These are phyloP conservation scores for Alcis repandata DNA, from an alignment of 2,888 invertebrate genomes.

Conservation along the genomic window DNA sequence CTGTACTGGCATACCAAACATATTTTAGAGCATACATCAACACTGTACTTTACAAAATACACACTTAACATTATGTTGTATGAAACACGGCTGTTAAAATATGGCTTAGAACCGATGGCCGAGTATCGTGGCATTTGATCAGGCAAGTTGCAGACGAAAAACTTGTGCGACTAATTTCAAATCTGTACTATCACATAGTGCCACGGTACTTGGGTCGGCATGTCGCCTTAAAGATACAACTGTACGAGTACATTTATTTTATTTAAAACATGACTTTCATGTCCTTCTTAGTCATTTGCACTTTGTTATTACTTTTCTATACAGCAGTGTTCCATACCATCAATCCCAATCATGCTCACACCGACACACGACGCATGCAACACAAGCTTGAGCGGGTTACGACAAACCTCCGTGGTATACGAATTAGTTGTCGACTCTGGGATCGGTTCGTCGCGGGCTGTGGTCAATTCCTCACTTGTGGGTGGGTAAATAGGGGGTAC, in stretches of 20 bases:
- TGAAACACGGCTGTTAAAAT: constrained; percentile 21
- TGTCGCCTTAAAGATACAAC: neutral
- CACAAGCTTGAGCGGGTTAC: constrained; percentile 72
- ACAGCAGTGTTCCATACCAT: constrained; percentile 36
- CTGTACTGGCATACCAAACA: constrained; percentile 1
- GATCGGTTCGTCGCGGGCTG: constrained; percentile 65
- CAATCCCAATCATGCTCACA: constrained; percentile 53
- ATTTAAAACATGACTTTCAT: neutral
- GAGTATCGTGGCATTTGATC: neutral
- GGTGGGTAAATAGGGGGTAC: constrained; percentile 56
- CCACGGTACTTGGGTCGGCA: neutral
- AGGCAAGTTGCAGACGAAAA: neutral
- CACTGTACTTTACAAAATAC: constrained; percentile 4
- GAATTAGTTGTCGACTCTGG: constrained; percentile 78
- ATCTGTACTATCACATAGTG: neutral
- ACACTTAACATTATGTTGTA: neutral
- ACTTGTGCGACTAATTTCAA: neutral
- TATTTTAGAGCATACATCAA: constrained; percentile 17
- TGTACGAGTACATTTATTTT: neutral
- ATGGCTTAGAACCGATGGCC: neutral
- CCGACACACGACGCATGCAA: constrained; percentile 50
- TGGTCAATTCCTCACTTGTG: constrained; percentile 64
- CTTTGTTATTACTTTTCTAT: no score
- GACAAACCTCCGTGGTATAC: constrained; percentile 84
- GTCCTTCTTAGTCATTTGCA: no score